These are phyloP conservation scores for Lophius americanus DNA, from an alignment of 2,797 vertebrate species.

Conservation along the genomic window DNA sequence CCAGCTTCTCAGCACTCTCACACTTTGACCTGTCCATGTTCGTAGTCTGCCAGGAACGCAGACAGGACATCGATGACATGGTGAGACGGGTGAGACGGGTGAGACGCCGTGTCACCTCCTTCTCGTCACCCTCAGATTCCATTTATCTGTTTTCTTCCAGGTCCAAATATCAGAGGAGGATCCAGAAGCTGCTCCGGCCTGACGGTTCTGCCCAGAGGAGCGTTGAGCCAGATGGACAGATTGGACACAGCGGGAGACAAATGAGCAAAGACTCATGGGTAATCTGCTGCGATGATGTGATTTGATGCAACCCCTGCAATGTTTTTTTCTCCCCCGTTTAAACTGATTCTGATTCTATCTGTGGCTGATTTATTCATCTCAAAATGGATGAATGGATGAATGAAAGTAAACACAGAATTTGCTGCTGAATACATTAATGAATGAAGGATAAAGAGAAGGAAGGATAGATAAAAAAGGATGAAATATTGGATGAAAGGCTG, in stretches of 20 bases:
- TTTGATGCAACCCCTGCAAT: conserved; percentile 37
- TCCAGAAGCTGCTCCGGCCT: conserved; percentile 24
- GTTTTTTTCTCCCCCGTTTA: conserved; percentile 2
- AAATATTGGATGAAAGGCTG: background rate
- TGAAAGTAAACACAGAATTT: background rate
- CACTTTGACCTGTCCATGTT: conserved; percentile 10
- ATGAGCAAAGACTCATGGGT: conserved; percentile 56
- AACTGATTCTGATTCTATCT: background rate
- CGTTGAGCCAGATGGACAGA: conserved; percentile 43
- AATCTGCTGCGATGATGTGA: conserved; percentile 56
- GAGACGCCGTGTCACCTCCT: conserved; percentile 6
- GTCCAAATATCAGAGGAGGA: conserved; percentile 11
- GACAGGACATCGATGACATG: conserved; percentile 1
- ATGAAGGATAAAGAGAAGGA: background rate
- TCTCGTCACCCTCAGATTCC: conserved; percentile 20
- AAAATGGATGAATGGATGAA: conserved; percentile 1
- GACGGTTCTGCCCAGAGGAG: conserved; percentile 10
- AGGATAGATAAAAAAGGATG: background rate
- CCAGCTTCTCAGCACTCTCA: conserved; percentile 1
- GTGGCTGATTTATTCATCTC: background rate
- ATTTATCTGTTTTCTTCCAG: background rate
- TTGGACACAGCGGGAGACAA: conserved; percentile 38
- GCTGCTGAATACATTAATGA: background rate
- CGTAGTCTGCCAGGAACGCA: conserved; percentile 26
- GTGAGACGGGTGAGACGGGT: no score